phyloP scores from a whole-genome alignment of 2,797 vertebrate genomes.

The Glyptemys insculpta region DNA sequence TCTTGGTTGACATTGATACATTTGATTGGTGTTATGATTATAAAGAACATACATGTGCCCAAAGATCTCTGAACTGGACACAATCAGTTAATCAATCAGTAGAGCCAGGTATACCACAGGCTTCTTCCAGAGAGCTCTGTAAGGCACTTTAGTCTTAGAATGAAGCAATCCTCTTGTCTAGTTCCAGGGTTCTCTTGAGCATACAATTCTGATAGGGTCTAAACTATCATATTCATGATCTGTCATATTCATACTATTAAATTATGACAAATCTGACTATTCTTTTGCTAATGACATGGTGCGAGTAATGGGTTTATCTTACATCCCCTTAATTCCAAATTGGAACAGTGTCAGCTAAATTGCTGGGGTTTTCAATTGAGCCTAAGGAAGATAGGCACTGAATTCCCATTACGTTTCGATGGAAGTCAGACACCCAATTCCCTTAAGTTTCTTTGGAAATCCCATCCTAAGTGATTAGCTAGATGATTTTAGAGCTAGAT shows the following conservation, averaged over 20 bases:
- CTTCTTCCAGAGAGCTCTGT: rapidly evolving
- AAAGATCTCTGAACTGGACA: neutral
- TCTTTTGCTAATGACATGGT: rapidly evolving
- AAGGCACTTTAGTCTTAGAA: rapidly evolving
- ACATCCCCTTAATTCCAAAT: neutral
- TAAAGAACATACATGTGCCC: rapidly evolving
- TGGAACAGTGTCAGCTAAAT: neutral
- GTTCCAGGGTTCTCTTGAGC: rapidly evolving
- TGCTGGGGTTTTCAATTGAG: too few relatives aligned
- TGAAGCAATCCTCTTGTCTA: rapidly evolving
- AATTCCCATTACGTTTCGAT: neutral
- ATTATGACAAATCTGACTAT: rapidly evolving
- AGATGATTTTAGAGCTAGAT: neutral
- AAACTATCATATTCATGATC: rapidly evolving
- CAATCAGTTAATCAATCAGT: neutral
- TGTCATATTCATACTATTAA: rapidly evolving
- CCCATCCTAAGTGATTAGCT: neutral
- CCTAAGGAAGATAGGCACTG: neutral
- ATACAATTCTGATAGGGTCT: neutral
- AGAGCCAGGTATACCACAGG: neutral
- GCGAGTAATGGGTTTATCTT: too few relatives aligned
- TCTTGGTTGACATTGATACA: neutral
- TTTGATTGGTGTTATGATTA: neutral
- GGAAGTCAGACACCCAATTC: neutral
- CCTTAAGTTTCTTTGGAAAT: neutral